Percentiles rank a stretch among this genome's conserved stretches.
These are phyloP conservation scores for Andricus quercusramuli DNA, from an alignment of 2,888 invertebrate genomes.

Conservation along the genomic window DNA sequence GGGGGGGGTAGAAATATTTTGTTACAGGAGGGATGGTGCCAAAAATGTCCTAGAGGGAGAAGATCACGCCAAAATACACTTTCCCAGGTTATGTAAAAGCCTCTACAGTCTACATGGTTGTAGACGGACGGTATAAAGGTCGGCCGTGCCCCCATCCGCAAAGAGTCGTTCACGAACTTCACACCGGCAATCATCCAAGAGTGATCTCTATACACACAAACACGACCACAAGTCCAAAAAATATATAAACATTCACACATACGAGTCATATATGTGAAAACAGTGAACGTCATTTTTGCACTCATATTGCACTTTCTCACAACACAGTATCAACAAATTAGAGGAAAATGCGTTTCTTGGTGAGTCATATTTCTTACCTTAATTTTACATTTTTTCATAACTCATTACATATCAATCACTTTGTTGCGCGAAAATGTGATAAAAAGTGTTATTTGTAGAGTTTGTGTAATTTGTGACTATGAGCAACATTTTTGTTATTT, in stretches of 20 bases:
- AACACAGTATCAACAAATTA: not conserved
- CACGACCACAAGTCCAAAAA: not conserved
- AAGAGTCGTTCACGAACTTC: constrained; percentile 77
- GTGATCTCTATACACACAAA: constrained; percentile 27
- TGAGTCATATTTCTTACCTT: constrained; percentile 13
- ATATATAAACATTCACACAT: constrained; percentile 14
- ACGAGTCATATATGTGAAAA: constrained; percentile 17
- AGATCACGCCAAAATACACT: constrained; percentile 72
- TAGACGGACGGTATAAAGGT: constrained; percentile 76
- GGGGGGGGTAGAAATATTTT: no score
- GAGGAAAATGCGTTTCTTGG: constrained; percentile 34
- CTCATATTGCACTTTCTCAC: constrained; percentile 24
- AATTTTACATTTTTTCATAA: not conserved
- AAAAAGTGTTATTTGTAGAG: not conserved
- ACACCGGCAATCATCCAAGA: constrained; percentile 68
- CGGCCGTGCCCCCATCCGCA: constrained; percentile 73
- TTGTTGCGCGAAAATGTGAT: not conserved
- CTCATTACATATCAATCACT: no score
- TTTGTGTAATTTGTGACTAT: no score
- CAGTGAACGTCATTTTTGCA: constrained; percentile 21
- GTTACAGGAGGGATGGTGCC: not conserved
- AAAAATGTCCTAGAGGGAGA: constrained; percentile 1
- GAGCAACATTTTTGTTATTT: no score
- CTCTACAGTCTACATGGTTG: constrained; percentile 59
- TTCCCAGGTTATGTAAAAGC: constrained; percentile 78